phyloP scores from a whole-genome alignment of 2,888 invertebrate species.

The Scaptomyza polygonia region DNA sequence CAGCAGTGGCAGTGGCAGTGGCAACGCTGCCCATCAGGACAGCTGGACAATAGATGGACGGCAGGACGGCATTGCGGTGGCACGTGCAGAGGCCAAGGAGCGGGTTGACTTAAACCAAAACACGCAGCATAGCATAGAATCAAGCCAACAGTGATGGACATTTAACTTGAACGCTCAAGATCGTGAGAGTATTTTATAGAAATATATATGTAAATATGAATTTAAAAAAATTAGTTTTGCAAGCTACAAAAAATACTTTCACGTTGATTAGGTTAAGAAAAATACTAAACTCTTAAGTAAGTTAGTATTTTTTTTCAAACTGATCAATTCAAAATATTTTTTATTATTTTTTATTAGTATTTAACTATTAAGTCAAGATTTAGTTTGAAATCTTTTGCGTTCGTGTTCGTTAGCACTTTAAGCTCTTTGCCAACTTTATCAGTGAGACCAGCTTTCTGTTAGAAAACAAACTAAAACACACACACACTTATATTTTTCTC shows the following conservation, averaged over 20 bases:
- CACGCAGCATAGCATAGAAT: conserved; percentile 40
- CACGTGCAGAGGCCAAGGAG: conserved; percentile 58
- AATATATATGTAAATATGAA: not conserved
- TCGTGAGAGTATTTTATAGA: conserved; percentile 3
- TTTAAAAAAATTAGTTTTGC: no score
- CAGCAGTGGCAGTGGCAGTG: conserved; percentile 45
- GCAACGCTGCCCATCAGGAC: conserved; percentile 41
- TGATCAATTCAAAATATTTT: no score
- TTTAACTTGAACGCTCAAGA: conserved; percentile 15
- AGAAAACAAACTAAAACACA: not conserved
- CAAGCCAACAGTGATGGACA: conserved; percentile 33
- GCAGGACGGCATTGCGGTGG: conserved; percentile 55
- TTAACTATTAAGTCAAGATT: no score
- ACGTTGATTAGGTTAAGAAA: not conserved
- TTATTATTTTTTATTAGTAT: no score
- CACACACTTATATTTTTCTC: conserved; percentile 11
- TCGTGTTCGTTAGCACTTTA: not conserved
- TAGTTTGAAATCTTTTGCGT: no score
- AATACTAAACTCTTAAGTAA: not conserved
- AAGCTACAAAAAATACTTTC: not conserved
- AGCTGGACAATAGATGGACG: conserved; percentile 33
- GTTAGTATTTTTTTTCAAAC: no score
- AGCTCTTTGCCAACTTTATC: conserved; percentile 2
- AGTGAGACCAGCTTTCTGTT: conserved; percentile 27
- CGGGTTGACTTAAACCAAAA: conserved; percentile 62